Conservation (phyloP, 2,888 invertebrate species). For the Drosophila emarginata region DNA sequence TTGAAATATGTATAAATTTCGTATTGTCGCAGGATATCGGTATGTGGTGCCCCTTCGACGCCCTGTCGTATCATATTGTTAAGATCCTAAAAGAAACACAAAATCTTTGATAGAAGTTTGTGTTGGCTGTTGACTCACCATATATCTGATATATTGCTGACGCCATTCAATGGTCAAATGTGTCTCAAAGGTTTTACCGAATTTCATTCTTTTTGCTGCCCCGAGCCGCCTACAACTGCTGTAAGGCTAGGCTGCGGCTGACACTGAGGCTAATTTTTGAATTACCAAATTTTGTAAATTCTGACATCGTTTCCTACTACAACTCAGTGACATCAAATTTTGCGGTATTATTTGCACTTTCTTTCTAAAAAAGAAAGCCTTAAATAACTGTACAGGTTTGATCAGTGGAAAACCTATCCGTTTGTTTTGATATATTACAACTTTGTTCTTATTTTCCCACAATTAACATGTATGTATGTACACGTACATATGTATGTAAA, state of each 20-base stretch:
- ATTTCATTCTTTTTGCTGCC: conserved; percentile 89
- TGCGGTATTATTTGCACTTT: neutral
- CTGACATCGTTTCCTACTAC: conserved; percentile 59
- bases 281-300: conserved; percentile 32
- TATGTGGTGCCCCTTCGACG: conserved; percentile 93
- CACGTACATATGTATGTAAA: too few relatives aligned
- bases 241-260: conserved; percentile 32
- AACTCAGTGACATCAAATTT: neutral
- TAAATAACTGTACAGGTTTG: too few relatives aligned
- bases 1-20: conserved; percentile 85
- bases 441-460: too few relatives aligned
- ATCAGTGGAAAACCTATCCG: too few relatives aligned
- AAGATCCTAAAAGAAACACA: conserved; percentile 85
- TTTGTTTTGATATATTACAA: too few relatives aligned
- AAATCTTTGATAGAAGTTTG: neutral
- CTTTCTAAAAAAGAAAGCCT: too few relatives aligned
- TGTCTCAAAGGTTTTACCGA: conserved; percentile 96
- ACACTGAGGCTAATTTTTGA: conserved; percentile 20
- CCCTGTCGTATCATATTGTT: conserved; percentile 94
- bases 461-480: too few relatives aligned
- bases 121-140: conserved; percentile 83
- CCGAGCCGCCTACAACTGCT: conserved; percentile 26
- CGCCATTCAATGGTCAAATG: conserved; percentile 99
- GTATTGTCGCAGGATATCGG: conserved; percentile 82
- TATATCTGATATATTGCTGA: conserved; percentile 95